A percentile compares a stretch with the other conserved stretches of the same genome.
Evolutionary conservation across 1,140 invertebrate species (phyloP).

Genomic region (Trinorchestia longiramus): DNA sequence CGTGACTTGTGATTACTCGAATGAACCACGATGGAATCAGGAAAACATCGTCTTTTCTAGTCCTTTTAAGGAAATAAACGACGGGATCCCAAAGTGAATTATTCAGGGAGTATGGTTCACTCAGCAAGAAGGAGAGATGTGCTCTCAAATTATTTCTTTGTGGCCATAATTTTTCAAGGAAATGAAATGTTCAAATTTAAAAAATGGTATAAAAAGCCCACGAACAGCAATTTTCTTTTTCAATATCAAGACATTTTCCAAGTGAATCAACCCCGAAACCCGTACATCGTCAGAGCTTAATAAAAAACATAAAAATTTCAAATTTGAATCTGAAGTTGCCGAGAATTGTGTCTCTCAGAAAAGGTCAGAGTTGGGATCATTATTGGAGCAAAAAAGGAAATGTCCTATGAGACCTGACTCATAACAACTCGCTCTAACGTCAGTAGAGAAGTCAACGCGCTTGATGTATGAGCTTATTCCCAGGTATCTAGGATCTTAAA

Average conservation of each 20-base stretch:
- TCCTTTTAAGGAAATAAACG: not conserved
- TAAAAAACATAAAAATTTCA: not conserved
- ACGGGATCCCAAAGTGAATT: not conserved
- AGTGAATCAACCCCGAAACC: not conserved
- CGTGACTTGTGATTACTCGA: constrained; percentile 42
- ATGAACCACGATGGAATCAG: constrained; percentile 24
- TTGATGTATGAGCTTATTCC: constrained; percentile 51
- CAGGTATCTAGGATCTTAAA: not conserved
- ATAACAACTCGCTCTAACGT: not conserved
- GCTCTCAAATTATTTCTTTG: not conserved
- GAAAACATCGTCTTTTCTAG: constrained; percentile 32
- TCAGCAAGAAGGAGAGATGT: not conserved
- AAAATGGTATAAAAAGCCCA: not conserved
- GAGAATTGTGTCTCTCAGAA: not conserved
- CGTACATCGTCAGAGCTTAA: not conserved
- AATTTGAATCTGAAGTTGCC: not conserved
- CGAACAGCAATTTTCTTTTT: not conserved
- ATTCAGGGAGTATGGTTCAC: not conserved
- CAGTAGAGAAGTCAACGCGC: constrained; percentile 24
- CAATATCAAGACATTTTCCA: not conserved
- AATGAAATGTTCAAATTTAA: not conserved
- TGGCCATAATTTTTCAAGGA: not conserved
- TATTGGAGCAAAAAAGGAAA: constrained; percentile 40
- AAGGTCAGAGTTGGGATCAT: constrained; percentile 36
- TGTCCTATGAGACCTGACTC: constrained; percentile 18